These are phyloP conservation scores for Drosophila azteca DNA, from an alignment of 1,140 invertebrate species.

Conservation along the genomic window DNA sequence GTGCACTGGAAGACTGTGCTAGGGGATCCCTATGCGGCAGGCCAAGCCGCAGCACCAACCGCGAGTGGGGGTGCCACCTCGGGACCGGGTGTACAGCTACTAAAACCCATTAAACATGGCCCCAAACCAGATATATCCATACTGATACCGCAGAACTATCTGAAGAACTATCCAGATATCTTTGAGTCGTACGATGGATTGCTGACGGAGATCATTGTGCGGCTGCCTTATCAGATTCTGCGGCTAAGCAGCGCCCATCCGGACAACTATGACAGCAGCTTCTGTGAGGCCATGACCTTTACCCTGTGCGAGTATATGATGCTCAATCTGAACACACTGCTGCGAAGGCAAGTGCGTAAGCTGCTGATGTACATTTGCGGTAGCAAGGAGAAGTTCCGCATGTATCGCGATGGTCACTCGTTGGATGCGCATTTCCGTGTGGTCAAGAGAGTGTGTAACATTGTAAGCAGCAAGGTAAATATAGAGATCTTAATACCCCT, in stretches of 20 bases:
- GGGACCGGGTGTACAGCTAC: constrained; percentile 44
- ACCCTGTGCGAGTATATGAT: constrained; percentile 98
- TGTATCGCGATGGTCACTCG: constrained; percentile 96
- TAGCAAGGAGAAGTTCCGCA: constrained; percentile 97
- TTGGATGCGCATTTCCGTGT: constrained; percentile 92
- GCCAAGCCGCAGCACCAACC: constrained; percentile 15
- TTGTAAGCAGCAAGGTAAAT: constrained; percentile 83
- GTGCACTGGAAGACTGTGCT: constrained; percentile 89
- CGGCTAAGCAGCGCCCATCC: constrained; percentile 86
- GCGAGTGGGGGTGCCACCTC: constrained; percentile 2
- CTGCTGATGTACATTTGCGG: constrained; percentile 96
- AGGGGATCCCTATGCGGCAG: constrained; percentile 83
- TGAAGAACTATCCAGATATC: constrained; percentile 96
- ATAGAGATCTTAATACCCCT: too few relatives aligned
- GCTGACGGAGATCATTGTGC: constrained; percentile 96
- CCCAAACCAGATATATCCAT: constrained; percentile 97
- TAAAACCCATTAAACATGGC: constrained; percentile 92
- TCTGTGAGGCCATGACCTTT: constrained; percentile 94
- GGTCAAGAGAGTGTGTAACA: constrained; percentile 84
- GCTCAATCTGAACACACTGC: constrained; percentile 92
- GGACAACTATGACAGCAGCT: constrained; percentile 86
- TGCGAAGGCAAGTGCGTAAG: constrained; percentile 93
- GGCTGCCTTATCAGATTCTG: constrained; percentile 96
- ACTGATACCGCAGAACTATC: constrained; percentile 96
- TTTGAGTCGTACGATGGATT: constrained; percentile 97